These are phyloP conservation scores for Arion vulgaris DNA, from an alignment of 1,140 invertebrate species.

Conservation along the genomic window DNA sequence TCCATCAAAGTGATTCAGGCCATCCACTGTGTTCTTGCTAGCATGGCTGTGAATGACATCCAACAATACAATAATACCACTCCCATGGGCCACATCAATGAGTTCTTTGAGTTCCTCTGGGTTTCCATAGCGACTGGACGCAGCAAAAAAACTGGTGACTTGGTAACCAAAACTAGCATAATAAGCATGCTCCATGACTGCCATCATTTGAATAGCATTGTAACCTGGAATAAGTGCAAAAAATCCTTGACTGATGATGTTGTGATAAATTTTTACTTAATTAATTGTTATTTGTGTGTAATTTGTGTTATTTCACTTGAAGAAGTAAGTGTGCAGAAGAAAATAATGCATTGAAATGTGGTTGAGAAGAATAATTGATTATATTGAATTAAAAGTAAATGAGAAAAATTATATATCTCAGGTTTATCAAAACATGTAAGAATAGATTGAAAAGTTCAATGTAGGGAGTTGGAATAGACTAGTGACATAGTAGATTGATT, in stretches of 20 bases:
- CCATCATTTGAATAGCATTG: conserved; percentile 99
- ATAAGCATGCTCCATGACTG: conserved; percentile 99
- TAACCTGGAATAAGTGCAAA: conserved; percentile 80
- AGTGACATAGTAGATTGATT: neutral
- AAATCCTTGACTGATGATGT: too few species aligned
- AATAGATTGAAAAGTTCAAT: too few species aligned
- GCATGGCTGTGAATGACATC: conserved; percentile 99
- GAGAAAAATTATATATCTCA: too few species aligned
- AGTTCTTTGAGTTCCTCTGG: conserved; percentile 96
- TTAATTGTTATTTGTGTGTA: too few species aligned
- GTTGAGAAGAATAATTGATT: too few species aligned
- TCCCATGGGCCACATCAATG: conserved; percentile 90
- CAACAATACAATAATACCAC: conserved; percentile 89
- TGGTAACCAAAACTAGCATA: conserved; percentile 99
- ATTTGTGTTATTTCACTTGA: too few species aligned
- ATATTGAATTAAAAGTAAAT: too few species aligned
- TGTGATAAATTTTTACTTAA: too few species aligned
- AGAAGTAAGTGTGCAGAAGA: too few species aligned
- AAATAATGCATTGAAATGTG: too few species aligned
- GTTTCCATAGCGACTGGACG: conserved; percentile 95
- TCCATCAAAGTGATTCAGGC: conserved; percentile 98
- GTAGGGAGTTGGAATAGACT: too few species aligned
- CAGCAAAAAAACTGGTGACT: conserved; percentile 95
- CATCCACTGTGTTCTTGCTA: conserved; percentile 97
- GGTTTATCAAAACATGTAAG: too few species aligned